Conservation (phyloP, 30 jellyfish, hydroid and myxozoan genomes). For the Cassiopea andromeda region DNA sequence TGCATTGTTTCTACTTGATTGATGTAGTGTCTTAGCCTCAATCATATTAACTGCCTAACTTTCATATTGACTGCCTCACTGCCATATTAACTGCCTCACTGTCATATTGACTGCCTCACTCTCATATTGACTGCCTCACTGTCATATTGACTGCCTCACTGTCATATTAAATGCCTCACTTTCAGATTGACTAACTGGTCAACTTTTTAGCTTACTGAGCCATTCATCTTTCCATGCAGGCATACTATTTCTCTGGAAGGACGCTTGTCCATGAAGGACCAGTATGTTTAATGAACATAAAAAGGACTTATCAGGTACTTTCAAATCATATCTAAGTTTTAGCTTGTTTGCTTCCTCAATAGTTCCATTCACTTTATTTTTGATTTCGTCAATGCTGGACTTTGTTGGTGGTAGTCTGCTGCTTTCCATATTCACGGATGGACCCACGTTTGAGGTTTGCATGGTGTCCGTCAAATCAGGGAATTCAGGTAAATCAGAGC, state of each 20-base stretch:
- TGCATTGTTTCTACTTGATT: neutral
- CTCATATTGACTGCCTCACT: neutral
- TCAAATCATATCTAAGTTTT: neutral
- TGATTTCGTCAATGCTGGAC: no score
- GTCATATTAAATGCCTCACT: neutral
- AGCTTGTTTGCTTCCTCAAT: neutral
- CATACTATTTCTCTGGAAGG: conserved; percentile 89
- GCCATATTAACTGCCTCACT: neutral
- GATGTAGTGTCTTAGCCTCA: neutral
- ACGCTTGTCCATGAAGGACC: conserved; percentile 87
- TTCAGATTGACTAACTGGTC: neutral
- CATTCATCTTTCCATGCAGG: conserved; percentile 43
- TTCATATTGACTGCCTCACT: neutral
- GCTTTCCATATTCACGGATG: no score
- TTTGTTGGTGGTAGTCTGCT: no score
- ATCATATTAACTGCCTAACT: neutral
- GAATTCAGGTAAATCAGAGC: no score
- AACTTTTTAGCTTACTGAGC: neutral
- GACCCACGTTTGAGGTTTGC: no score
- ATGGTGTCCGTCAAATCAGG: no score
- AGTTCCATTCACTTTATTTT: no score
- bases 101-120: neutral
- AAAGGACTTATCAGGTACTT: conserved; percentile 84
- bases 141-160: neutral
- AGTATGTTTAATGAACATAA: conserved; percentile 87